A percentile compares a stretch with the other conserved stretches of the same genome.
These are phyloP conservation scores for Spilogale gracilis DNA, from an alignment of 2,113 vertebrate species.

Conservation along the genomic window DNA sequence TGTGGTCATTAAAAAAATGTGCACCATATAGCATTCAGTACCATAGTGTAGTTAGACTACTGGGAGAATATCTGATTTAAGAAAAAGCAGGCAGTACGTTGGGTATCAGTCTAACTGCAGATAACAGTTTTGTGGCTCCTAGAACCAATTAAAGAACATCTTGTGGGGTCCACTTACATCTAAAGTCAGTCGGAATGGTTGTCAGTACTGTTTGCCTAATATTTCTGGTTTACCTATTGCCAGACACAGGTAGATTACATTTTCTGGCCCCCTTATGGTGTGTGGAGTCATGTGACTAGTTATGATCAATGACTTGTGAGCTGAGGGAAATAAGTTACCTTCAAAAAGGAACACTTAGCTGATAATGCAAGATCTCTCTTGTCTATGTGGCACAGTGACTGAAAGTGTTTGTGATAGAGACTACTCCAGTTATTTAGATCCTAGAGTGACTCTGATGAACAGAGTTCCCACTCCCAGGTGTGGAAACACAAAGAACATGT, in stretches of 20 bases:
- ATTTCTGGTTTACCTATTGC: not conserved
- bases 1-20: not conserved
- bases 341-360: not conserved
- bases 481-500: not conserved
- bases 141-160: not conserved
- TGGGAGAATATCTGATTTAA: not conserved
- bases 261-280: not conserved
- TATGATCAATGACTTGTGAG: not conserved
- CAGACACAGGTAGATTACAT: not conserved
- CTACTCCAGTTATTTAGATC: not conserved
- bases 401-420: not conserved
- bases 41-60: fast-evolving
- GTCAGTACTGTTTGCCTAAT: not conserved
- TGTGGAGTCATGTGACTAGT: not conserved
- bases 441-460: not conserved
- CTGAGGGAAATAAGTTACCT: not conserved
- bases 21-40: not conserved
- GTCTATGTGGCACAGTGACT: not conserved
- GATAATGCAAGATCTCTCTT: not conserved
- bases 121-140: not conserved
- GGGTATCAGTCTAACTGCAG: no score
- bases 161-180: not conserved
- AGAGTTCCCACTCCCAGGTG: not conserved
- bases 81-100: not conserved
- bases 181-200: not conserved